Evolutionary conservation across 2,113 vertebrate species (phyloP).

Genomic region (Ciconia maguari): DNA sequence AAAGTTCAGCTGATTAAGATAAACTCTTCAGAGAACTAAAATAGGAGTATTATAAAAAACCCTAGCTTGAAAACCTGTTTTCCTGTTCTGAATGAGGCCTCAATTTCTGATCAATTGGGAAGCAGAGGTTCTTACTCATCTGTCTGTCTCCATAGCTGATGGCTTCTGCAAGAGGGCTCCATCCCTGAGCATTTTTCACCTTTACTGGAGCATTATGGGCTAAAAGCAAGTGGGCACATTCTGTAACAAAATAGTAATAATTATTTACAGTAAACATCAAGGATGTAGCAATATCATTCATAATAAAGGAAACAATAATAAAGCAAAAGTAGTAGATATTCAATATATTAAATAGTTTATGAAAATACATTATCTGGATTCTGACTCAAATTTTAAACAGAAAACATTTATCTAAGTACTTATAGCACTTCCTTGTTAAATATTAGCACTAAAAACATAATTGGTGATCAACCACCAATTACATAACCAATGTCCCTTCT

Average conservation of each 20-base stretch:
- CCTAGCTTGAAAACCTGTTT: background rate
- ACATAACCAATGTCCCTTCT: background rate
- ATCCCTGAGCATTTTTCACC: conserved; percentile 99
- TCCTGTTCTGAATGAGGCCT: background rate
- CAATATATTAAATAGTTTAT: background rate
- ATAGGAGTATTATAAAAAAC: background rate
- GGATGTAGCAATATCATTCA: background rate
- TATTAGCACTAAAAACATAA: background rate
- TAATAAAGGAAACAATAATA: background rate
- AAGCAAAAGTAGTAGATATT: background rate
- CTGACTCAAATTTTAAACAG: background rate
- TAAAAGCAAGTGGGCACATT: conserved; percentile 97
- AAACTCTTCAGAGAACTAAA: background rate
- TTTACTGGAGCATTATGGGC: conserved; percentile 99
- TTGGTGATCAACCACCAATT: background rate
- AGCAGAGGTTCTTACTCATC: conserved; percentile 87
- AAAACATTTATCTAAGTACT: background rate
- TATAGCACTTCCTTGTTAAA: background rate
- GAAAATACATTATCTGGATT: background rate
- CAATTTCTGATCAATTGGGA: background rate
- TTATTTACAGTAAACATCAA: background rate
- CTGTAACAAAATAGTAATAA: conserved; percentile 69
- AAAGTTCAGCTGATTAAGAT: background rate
- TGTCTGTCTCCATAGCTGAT: conserved; percentile 99
- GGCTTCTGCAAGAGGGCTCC: conserved; percentile 98